These are phyloP conservation scores for Eristalis pertinax DNA, from an alignment of 2,888 invertebrate genomes.

Conservation along the genomic window DNA sequence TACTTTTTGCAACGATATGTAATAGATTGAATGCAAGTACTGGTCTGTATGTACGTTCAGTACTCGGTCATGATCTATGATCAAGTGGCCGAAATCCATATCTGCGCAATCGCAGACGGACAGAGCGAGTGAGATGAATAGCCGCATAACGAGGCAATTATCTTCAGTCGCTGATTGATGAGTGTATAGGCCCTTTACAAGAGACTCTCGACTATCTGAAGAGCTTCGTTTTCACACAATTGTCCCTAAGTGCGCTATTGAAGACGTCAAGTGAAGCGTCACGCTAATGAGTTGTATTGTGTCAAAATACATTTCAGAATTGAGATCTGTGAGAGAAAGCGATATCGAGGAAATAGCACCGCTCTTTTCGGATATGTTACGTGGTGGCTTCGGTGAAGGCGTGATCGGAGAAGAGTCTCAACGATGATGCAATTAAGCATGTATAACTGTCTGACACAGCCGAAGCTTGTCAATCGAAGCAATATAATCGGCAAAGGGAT, in stretches of 20 bases:
- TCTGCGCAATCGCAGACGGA: not conserved
- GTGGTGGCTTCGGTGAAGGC: not conserved
- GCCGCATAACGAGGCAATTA: constrained; percentile 43
- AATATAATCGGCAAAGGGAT: not conserved
- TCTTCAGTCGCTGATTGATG: constrained; percentile 26
- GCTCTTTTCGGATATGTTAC: not conserved
- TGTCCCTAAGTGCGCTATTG: constrained; percentile 24
- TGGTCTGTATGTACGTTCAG: not conserved
- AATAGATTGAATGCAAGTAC: not conserved
- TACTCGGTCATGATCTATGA: not conserved
- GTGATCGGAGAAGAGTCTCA: not conserved
- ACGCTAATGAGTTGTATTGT: constrained; percentile 26
- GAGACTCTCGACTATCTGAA: constrained; percentile 9
- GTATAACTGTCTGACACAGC: not conserved
- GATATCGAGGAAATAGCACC: not conserved
- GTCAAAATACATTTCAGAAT: not conserved
- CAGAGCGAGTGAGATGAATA: constrained; percentile 18
- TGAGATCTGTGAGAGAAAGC: not conserved
- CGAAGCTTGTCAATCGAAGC: constrained; percentile 3
- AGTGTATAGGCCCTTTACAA: constrained; percentile 16
- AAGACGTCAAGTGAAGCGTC: constrained; percentile 18
- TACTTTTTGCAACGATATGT: not conserved
- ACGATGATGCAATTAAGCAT: not conserved
- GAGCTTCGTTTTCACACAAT: constrained; percentile 17
- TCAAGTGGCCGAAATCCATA: not conserved